Evolutionary conservation across 2,888 invertebrate species (phyloP), one percentile per base, ranked within the genome.

Genomic region (Apoda limacodes): DNA sequence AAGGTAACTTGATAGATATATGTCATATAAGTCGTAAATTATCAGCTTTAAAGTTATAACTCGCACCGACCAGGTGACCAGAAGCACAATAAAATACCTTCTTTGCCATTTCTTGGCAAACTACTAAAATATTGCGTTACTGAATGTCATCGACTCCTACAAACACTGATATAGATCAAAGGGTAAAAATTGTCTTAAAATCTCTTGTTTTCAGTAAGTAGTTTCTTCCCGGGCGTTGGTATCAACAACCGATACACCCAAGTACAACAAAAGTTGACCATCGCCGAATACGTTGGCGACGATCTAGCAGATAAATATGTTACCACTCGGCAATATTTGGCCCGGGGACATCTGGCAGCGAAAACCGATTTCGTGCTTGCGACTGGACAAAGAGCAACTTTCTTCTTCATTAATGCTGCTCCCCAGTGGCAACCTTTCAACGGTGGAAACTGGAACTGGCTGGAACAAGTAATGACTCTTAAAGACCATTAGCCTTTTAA

Each of bases 371-470:
- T 81, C 43, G 64, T 86, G n/a, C 85, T 80, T 43, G 84, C 83
- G 0, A 60, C 81, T 5, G 83, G 83, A 22, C 86, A 87, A 45
- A 61, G 74, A 1, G 58, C 84, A 1, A 83, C 85, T 0, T 88
- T 87, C 58, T 85, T 84, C 55, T 87, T 84, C 48, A 63, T 87
- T 27, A 89, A 89, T 48, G 81, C 80, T 1, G 84, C 85, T 1
- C 88, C 88, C 1, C 88, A 88, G 42, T 89, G 88, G 88, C 85
- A 86, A 34, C 70, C 70, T 0, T 83, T 85, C 47, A 86, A 86
- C 41, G 80, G 60, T 34, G 83, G 83, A n/a, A 84, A 85, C 53
- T 85, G 85, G 85, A 74, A 78, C 54, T 58, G 48, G 32, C 53
- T 84, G 9, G 84, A 85, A 47, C 63, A 58, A 43, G 71, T 69